Percentiles rank a stretch among this genome's conserved stretches.
phyloP scores from a whole-genome alignment of 2,888 invertebrate genomes.

The Heteropelma amictum region DNA sequence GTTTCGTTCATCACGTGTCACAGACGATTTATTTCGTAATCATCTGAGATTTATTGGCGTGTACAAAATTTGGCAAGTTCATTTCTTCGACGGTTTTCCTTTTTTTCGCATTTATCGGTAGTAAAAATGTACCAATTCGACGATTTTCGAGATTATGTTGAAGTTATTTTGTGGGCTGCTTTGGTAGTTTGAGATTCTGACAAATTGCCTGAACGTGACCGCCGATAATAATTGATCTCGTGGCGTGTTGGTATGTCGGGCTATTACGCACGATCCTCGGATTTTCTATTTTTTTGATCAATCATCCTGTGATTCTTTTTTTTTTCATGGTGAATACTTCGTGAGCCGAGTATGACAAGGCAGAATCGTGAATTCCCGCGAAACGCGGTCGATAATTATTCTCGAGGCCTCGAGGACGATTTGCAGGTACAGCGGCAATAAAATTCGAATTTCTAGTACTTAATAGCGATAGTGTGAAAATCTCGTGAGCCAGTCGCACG shows the following conservation, averaged over 20 bases:
- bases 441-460: too few species aligned
- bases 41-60: too few species aligned
- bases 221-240: slow-evolving; percentile 34
- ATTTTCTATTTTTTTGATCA: too few species aligned
- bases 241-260: not conserved
- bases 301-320: not conserved
- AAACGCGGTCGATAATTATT: too few species aligned
- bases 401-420: too few species aligned
- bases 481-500: too few species aligned
- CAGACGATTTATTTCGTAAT: too few species aligned
- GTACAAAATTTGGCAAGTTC: too few species aligned
- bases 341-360: slow-evolving; percentile 16
- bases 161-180: not conserved
- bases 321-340: slow-evolving; percentile 6
- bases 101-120: not conserved
- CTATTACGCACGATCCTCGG: not conserved
- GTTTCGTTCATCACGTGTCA: too few species aligned
- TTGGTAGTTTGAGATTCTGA: slow-evolving; percentile 20
- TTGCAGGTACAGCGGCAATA: too few species aligned
- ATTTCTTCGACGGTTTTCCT: too few species aligned
- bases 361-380: slow-evolving; percentile 14
- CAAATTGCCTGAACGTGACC: slow-evolving; percentile 42
- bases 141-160: not conserved
- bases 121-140: not conserved
- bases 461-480: too few species aligned